phyloP scores from a whole-genome alignment of 2,113 vertebrate genomes.

The Urocitellus parryii region DNA sequence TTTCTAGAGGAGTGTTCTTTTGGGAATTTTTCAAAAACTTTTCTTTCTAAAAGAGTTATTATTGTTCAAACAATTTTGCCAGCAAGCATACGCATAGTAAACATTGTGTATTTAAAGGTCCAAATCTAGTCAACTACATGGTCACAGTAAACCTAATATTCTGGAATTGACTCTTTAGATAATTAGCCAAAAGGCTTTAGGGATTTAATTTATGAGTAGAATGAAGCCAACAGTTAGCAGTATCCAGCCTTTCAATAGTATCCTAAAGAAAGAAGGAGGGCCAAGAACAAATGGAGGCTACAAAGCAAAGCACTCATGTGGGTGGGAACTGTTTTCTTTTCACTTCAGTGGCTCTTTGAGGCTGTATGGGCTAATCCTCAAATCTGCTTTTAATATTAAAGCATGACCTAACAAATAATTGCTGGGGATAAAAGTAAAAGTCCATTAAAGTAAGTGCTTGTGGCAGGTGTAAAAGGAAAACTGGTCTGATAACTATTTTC shows the following conservation, averaged over 20 bases:
- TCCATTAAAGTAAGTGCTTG: constrained; percentile 42
- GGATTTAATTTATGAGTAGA: constrained; percentile 78
- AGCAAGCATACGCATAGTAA: not conserved
- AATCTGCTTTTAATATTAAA: constrained; percentile 62
- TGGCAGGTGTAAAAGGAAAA: constrained; percentile 61
- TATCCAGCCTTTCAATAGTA: constrained; percentile 51
- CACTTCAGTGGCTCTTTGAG: constrained; percentile 79
- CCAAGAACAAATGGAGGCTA: constrained; percentile 68
- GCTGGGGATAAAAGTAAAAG: constrained; percentile 50
- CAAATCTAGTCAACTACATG: constrained; percentile 79
- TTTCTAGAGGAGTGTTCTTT: not conserved
- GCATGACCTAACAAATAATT: constrained; percentile 62
- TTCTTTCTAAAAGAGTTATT: constrained; percentile 69
- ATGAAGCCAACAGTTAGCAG: constrained; percentile 63
- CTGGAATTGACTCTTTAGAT: constrained; percentile 74
- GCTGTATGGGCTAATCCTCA: constrained; percentile 68
- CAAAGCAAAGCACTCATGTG: constrained; percentile 68
- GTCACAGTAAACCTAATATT: constrained; percentile 75
- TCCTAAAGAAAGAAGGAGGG: constrained; percentile 52
- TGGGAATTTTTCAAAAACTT: not conserved
- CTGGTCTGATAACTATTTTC: constrained; percentile 39
- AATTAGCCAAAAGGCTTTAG: constrained; percentile 79
- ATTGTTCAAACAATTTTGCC: constrained; percentile 70
- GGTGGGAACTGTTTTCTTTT: constrained; percentile 80
- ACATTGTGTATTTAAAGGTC: constrained; percentile 68